Percentiles rank a stretch among this genome's conserved stretches.
These are phyloP conservation scores for Clarias gariepinus DNA, from an alignment of 2,113 vertebrate genomes.

Conservation along the genomic window DNA sequence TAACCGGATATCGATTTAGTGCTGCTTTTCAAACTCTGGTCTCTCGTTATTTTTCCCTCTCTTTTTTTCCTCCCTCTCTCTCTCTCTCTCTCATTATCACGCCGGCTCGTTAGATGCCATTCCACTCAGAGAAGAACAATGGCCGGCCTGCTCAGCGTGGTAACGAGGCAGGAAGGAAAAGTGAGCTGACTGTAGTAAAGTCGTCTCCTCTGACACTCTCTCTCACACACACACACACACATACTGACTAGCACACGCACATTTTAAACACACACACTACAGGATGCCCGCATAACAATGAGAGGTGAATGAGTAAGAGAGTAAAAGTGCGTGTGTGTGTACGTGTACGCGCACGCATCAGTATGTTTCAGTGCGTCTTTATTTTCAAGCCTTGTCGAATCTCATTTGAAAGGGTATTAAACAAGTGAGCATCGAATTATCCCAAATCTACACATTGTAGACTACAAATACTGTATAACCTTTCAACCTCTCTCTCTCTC, in stretches of 20 bases:
- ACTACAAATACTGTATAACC: background rate
- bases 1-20: background rate
- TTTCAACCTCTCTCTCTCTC: background rate
- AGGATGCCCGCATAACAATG: constrained; percentile 50
- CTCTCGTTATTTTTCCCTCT: background rate
- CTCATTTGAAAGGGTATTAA: background rate
- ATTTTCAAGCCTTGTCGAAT: background rate
- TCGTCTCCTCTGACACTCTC: constrained; percentile 38
- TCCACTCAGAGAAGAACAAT: constrained; percentile 49
- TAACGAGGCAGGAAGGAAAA: constrained; percentile 54
- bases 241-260: background rate
- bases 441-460: background rate
- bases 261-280: constrained; percentile 35
- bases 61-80: constrained; percentile 1
- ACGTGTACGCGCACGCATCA: background rate
- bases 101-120: constrained; percentile 44
- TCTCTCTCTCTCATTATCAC: constrained; percentile 34
- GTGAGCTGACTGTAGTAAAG: constrained; percentile 47
- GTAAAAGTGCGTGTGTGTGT: constrained; percentile 20
- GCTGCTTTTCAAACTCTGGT: background rate
- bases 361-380: background rate
- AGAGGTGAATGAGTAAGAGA: constrained; percentile 35
- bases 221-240: constrained; percentile 29
- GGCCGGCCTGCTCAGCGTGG: constrained; percentile 45
- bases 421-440: background rate